Percentiles rank a stretch among this genome's conserved stretches.
phyloP scores from a whole-genome alignment of 1,140 invertebrate genomes.

The Zaprionus nigranus region DNA sequence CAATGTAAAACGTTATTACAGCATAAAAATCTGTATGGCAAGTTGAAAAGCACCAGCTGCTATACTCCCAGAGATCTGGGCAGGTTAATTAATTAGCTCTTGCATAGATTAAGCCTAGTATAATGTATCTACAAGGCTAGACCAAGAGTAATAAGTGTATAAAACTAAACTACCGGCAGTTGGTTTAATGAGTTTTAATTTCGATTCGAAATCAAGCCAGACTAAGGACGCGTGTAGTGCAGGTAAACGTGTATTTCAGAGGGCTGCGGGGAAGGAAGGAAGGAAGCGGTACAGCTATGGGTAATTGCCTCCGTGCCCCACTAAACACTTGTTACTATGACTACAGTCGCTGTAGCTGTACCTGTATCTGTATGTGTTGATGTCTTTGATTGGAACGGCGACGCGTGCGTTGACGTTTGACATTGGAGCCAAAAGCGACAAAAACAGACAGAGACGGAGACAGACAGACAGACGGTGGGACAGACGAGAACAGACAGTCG shows the following conservation, averaged over 20 bases:
- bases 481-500: conserved; percentile 28
- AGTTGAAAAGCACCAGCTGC: neutral
- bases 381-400: conserved; percentile 39
- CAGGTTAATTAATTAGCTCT: neutral
- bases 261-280: neutral
- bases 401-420: conserved; percentile 44
- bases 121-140: conserved; percentile 4
- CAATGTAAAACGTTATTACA: too few relatives aligned
- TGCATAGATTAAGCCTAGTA: conserved; percentile 1
- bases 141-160: conserved; percentile 15
- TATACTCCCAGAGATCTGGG: neutral
- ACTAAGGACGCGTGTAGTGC: conserved; percentile 33
- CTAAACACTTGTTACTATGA: conserved; percentile 12
- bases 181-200: conserved; percentile 25
- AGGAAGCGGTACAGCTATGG: neutral
- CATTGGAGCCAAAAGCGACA: conserved; percentile 30
- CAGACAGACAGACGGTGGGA: conserved; percentile 21
- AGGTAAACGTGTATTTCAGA: conserved; percentile 19
- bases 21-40: neutral
- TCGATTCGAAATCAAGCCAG: conserved; percentile 37
- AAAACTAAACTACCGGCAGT: conserved; percentile 29
- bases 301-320: conserved; percentile 26
- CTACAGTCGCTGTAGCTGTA: neutral
- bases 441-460: conserved; percentile 20
- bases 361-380: conserved; percentile 10